Percentiles rank a stretch among this genome's conserved stretches.
Evolutionary conservation across 2,888 invertebrate genomes (phyloP).

Genomic region (Eugnorisma glareosa): DNA sequence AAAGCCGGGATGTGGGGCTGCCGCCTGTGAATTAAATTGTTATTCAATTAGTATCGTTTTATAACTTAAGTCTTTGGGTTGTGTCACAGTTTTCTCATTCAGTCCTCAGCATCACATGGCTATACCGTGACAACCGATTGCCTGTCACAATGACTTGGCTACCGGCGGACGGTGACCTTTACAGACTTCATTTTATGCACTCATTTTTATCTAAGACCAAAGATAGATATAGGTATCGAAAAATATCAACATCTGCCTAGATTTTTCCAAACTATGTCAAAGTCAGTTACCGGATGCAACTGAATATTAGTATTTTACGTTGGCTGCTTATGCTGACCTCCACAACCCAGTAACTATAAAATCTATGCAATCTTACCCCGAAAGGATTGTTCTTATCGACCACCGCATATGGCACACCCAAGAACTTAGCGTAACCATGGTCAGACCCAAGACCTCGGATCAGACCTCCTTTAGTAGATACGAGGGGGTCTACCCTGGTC

Average conservation of each 20-base stretch:
- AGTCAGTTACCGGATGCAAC: background rate
- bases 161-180: background rate
- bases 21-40: constrained; percentile 49
- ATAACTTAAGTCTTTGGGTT: too few relatives aligned
- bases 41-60: too few relatives aligned
- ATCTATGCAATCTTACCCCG: constrained; percentile 55
- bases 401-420: constrained; percentile 70
- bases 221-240: background rate
- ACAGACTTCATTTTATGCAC: background rate
- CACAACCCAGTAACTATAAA: background rate
- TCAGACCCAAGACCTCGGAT: constrained; percentile 60
- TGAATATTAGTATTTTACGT: background rate
- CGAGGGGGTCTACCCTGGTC: constrained; percentile 62
- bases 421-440: constrained; percentile 63
- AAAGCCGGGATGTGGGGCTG: constrained; percentile 60
- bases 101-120: background rate
- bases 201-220: background rate
- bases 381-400: constrained; percentile 65
- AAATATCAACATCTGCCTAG: background rate
- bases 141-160: background rate
- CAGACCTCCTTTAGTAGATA: constrained; percentile 60
- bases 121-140: background rate
- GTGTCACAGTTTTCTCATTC: background rate
- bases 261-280: background rate
- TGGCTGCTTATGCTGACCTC: background rate